Percentiles rank a stretch among this genome's conserved stretches.
Evolutionary conservation across 1,140 invertebrate species (phyloP).

Genomic region (Theocolax elegans): DNA sequence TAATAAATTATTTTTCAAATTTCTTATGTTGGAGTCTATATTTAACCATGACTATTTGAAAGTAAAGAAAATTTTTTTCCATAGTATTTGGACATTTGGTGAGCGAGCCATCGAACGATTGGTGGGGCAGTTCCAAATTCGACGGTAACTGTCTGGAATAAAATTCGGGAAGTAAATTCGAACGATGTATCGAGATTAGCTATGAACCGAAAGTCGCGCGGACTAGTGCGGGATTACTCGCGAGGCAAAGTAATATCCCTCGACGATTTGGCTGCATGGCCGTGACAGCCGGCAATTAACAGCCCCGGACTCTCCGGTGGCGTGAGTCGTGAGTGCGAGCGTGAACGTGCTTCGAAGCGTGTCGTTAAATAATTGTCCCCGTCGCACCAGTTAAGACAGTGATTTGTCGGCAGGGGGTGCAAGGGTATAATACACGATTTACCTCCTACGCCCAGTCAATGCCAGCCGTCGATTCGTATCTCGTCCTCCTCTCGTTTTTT

Average conservation of each 20-base stretch:
- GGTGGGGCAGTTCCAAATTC: too few relatives aligned
- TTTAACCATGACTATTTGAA: too few relatives aligned
- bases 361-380: constrained; percentile 65
- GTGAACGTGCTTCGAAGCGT: constrained; percentile 48
- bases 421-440: constrained; percentile 28
- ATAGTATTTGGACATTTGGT: too few relatives aligned
- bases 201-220: constrained; percentile 1
- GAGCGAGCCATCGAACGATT: too few relatives aligned
- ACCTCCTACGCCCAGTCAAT: constrained; percentile 44
- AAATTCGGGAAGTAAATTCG: too few relatives aligned
- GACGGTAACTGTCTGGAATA: too few relatives aligned
- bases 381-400: constrained; percentile 61
- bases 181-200: too few relatives aligned
- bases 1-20: too few relatives aligned
- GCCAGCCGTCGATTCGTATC: constrained; percentile 33
- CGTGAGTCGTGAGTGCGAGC: too few relatives aligned
- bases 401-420: constrained; percentile 42
- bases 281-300: constrained; percentile 67
- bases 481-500: constrained; percentile 41
- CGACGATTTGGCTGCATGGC: constrained; percentile 57
- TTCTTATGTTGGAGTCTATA: too few relatives aligned
- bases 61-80: too few relatives aligned
- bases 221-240: constrained; percentile 3
- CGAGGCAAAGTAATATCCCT: constrained; percentile 49
- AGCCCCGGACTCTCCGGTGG: constrained; percentile 62